Conservation (phyloP, 2,113 vertebrate genomes). For the Nanger granti region DNA sequence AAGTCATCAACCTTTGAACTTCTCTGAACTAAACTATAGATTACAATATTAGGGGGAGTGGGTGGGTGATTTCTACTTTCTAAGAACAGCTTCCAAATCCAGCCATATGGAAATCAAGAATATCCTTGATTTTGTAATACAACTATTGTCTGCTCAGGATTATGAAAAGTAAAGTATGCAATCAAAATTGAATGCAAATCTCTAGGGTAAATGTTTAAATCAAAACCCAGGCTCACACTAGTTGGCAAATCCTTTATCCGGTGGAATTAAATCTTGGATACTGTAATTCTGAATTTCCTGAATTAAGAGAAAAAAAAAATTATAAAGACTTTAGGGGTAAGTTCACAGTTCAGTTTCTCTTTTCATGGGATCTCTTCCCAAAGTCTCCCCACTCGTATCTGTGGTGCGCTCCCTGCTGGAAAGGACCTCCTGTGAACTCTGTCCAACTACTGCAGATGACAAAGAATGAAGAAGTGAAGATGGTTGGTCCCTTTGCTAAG, state of each 20-base stretch:
- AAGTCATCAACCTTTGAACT: neutral
- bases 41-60: neutral
- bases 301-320: neutral
- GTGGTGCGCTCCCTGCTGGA: neutral
- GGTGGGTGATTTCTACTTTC: slow-evolving; percentile 4
- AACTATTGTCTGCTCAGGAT: neutral
- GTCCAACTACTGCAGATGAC: neutral
- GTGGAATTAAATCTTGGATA: slow-evolving; percentile 29
- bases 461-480: neutral
- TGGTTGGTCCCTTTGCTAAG: neutral
- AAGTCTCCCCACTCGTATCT: neutral
- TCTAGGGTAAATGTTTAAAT: slow-evolving; percentile 21
- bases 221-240: neutral
- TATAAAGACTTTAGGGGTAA: neutral
- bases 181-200: slow-evolving; percentile 14
- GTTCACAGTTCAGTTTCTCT: neutral
- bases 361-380: neutral
- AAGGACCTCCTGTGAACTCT: neutral
- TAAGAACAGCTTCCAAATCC: neutral
- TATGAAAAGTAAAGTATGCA: neutral
- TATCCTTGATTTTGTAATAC: slow-evolving; percentile 35
- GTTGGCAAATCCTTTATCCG: neutral
- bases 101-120: slow-evolving; percentile 17
- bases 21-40: neutral
- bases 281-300: slow-evolving; percentile 27